Conservation (phyloP, 2,113 vertebrate species). For the Tympanuchus pallidicinctus region DNA sequence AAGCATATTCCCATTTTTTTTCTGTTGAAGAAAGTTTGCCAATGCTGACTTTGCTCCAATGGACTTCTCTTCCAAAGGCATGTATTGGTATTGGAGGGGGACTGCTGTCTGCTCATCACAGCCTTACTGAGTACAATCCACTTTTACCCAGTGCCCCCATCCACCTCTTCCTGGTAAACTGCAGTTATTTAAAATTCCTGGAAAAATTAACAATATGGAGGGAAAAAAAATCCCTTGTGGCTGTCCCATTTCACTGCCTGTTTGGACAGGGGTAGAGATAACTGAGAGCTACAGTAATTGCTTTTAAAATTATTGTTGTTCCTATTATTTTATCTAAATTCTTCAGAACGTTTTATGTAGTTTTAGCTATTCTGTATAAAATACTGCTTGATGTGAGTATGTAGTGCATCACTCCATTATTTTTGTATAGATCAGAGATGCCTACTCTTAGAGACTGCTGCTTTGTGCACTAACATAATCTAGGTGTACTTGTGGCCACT, state of each 20-base stretch:
- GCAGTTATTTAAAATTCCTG: neutral
- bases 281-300: neutral
- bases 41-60: neutral
- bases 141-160: neutral
- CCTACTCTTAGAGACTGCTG: neutral
- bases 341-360: neutral
- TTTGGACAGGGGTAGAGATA: neutral
- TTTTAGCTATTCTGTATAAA: neutral
- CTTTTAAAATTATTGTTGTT: neutral
- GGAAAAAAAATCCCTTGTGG: neutral
- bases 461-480: neutral
- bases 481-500: neutral
- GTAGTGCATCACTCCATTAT: neutral
- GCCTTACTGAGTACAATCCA: neutral
- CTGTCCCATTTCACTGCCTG: neutral
- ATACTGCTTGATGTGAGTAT: neutral
- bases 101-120: neutral
- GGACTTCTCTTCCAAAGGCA: neutral
- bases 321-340: neutral
- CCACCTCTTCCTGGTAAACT: neutral
- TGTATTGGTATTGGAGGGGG: fast-evolving
- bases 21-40: neutral
- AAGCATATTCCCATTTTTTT: neutral
- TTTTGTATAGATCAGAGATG: neutral
- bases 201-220: neutral